Base-by-base conservation (phyloP, 2,797 vertebrate genomes). In the Limosa lapponica region DNA sequence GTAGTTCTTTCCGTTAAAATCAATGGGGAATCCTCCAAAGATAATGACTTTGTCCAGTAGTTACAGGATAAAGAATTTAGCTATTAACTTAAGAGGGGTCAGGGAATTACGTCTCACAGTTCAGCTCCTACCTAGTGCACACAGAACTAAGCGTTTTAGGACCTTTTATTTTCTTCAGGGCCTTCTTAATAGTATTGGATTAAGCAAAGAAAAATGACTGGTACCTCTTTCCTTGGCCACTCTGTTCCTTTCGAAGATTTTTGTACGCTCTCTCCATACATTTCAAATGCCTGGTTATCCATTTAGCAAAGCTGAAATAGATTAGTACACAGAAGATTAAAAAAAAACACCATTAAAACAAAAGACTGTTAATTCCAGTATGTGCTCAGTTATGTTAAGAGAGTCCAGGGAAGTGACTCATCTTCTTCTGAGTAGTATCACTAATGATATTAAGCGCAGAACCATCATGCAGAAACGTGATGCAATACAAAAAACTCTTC, bases 251-350 rank as follows among this genome's bases (percentile, higher is more conserved):
- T 59, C 4, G 62, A 70, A 64, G n/a, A 27, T 16, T n/a, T 79
- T 24, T 10, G 72, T 6, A 49, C 2, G n/a, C 2, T 69, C 28
- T 90, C 93, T 85, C 95, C 94, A 0, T 91, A 65, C 74, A 96
- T 86, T 61, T 98, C 97, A 83, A 97, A 98, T 8, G 89, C 97
- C 10, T 62, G 34, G 41, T 97, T 98, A 62, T 97, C 96, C 97
- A 97, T 96, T 83, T 43, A 75, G 67, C n/a, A 34, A 25, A 61
- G 78, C 82, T 74, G 49, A 62, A 79, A 87, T 16, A 55, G 24
- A 72, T 30, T 3, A 82, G 39, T 5, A 5, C 22, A 25, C 11
- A 80, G 24, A 51, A 48, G 28, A 34, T 8, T 8, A 28, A 46
- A 8, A 16, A 14, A 43, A 61, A 48, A 24, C 7, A 13, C 11